Evolutionary conservation across 1,140 invertebrate genomes (phyloP), one percentile per base, ranked within the genome.

Genomic region (Potamilus streckersoni): DNA sequence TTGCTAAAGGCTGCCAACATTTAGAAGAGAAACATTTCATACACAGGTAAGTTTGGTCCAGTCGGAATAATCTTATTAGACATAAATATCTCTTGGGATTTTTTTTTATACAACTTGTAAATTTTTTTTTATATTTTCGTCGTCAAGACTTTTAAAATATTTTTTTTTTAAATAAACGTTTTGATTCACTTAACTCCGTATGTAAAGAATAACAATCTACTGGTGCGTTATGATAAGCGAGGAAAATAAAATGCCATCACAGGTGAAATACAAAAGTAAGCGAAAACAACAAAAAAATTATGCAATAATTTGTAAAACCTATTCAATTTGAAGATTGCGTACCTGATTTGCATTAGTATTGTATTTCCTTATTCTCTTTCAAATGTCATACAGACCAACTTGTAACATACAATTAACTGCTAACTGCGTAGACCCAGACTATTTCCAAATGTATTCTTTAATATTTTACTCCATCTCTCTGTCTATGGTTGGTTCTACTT

Each of bases 11-110:
- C 0, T 98, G 97, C 87, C 92, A 95, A 61, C 97, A 98, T 88
- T 90, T 98, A 75, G 96, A 98, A 90, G 95, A 97, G 84, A 94
- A 96, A 92, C 96, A 97, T 88, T 98, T 97, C 85, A 97, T 99
- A 11, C 98, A 99, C 91, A 93, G 97, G 90, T 91, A 79, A 76
- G 23, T 60, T 62, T 49, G 6, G 38, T 49, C 38, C 38, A 49
- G 38, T 49, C 38, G 38, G 6, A 49, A 49, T 1, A 49, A 49
- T 8, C 38, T 49, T 49, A 8, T 49, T 49, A 49, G 38, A 49
- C 11, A 6, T 49, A 49, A 49, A 49, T 11, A 49, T 11, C 6
- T 31, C 20, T 23, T 73, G 27, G 15, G 8, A 23, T 49, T 11
- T 38, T 11, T 38, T 67, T 67, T 27, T 23, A 23, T 65, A 20